phyloP scores from a whole-genome alignment of 2,113 vertebrate species.

The Piaya cayana region DNA sequence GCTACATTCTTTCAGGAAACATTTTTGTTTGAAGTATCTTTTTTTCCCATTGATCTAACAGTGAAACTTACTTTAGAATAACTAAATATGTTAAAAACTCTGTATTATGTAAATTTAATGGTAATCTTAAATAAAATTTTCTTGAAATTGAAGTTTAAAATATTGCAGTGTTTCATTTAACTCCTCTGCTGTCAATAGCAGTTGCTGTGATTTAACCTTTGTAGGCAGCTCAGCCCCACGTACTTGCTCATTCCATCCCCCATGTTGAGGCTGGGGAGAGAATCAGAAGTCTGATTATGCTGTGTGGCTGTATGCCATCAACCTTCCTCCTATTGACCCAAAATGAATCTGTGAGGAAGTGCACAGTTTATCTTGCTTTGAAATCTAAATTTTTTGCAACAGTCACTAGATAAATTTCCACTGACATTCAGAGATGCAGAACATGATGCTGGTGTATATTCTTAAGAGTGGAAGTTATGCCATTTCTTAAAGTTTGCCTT shows the following conservation, averaged over 20 bases:
- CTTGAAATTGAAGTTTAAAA: not conserved
- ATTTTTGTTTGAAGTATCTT: not conserved
- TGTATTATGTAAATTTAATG: not conserved
- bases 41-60: not conserved
- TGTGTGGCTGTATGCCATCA: not conserved
- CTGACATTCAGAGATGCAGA: not conserved
- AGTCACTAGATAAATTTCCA: not conserved
- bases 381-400: not conserved
- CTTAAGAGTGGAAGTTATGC: not conserved
- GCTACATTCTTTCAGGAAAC: not conserved
- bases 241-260: rapidly evolving
- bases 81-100: not conserved
- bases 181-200: not conserved
- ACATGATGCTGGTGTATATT: not conserved
- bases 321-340: not conserved
- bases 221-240: not conserved
- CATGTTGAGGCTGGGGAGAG: rapidly evolving
- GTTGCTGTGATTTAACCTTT: not conserved
- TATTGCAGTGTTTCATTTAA: not conserved
- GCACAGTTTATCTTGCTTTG: not conserved
- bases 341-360: not conserved
- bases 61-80: not conserved
- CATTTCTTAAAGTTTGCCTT: not conserved
- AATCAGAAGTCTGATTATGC: too few relatives aligned
- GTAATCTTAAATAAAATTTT: not conserved